Evolutionary conservation across 30 jellyfish, hydroid and myxozoan genomes (phyloP).

Genomic region (Aurelia aurita complex sp. Pacific): DNA sequence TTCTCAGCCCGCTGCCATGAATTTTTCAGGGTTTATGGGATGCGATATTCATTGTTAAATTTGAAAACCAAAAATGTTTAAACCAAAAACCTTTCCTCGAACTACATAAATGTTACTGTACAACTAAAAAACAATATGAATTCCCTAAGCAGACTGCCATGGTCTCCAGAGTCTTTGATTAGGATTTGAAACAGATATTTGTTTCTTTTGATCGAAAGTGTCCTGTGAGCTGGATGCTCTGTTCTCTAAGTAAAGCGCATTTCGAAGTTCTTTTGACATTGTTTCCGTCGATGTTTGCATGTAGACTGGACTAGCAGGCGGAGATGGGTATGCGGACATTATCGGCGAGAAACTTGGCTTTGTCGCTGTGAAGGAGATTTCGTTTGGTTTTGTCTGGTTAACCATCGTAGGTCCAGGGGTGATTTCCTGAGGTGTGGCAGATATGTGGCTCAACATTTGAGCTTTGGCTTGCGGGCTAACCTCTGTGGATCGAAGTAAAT

Average conservation of each 20-base stretch:
- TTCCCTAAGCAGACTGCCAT: slow-evolving; percentile 16
- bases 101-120: too few species aligned
- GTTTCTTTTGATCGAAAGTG: background rate
- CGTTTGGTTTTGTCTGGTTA: slow-evolving; percentile 1
- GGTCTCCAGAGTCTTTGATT: slow-evolving; percentile 47
- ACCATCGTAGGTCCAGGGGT: slow-evolving; percentile 1
- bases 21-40: too few species aligned
- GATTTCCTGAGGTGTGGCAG: slow-evolving; percentile 63
- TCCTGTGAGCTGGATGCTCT: slow-evolving; percentile 37
- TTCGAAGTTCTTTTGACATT: background rate
- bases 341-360: slow-evolving; percentile 25
- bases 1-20: too few species aligned
- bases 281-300: background rate
- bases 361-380: slow-evolving; percentile 20
- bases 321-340: slow-evolving; percentile 70
- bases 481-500: slow-evolving; percentile 63
- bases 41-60: too few species aligned
- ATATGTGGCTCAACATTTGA: slow-evolving; percentile 71
- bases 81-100: too few species aligned
- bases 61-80: slow-evolving; percentile 2
- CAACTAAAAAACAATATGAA: too few species aligned
- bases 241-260: slow-evolving; percentile 14
- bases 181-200: slow-evolving; percentile 9
- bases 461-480: slow-evolving; percentile 86
- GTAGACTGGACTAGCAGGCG: slow-evolving; percentile 81